Conservation (phyloP, 2,888 invertebrate genomes). For the Oxyscelio sp. region DNA sequence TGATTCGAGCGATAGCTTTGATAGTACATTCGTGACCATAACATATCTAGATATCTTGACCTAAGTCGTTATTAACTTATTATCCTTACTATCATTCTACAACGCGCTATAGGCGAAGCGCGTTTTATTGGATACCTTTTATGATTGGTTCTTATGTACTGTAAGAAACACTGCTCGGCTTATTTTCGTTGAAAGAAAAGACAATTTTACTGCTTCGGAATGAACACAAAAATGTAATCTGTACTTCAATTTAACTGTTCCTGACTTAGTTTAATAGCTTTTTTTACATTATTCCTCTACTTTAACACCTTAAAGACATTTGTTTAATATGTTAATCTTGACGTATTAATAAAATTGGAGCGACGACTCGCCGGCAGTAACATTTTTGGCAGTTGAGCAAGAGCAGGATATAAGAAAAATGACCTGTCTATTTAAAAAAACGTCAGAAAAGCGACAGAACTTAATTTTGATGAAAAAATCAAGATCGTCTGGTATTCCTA, state of each 20-base stretch:
- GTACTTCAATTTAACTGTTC: too few relatives aligned
- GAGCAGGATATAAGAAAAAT: constrained; percentile 68
- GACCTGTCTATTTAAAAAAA: constrained; percentile 40
- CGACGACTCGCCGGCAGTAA: constrained; percentile 73
- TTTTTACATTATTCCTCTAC: too few relatives aligned
- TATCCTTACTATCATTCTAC: constrained; percentile 62
- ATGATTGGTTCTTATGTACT: constrained; percentile 59
- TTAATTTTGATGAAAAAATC: constrained; percentile 21
- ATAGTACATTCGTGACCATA: constrained; percentile 64
- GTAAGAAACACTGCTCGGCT: constrained; percentile 66
- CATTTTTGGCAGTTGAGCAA: constrained; percentile 80
- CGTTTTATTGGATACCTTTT: constrained; percentile 67
- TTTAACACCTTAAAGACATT: constrained; percentile 3
- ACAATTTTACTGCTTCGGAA: too few relatives aligned
- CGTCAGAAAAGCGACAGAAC: constrained; percentile 38
- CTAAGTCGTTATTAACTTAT: constrained; percentile 65
- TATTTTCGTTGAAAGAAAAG: background rate
- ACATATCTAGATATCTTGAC: constrained; percentile 58
- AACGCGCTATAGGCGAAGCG: constrained; percentile 81
- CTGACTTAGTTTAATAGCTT: too few relatives aligned
- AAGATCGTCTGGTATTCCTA: constrained; percentile 8
- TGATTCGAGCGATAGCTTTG: constrained; percentile 61
- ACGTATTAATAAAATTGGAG: constrained; percentile 40
- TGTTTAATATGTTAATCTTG: background rate
- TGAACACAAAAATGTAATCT: too few relatives aligned